These are phyloP conservation scores for Acrossocheilus fasciatus DNA, from an alignment of 2,797 vertebrate genomes.

Conservation along the genomic window DNA sequence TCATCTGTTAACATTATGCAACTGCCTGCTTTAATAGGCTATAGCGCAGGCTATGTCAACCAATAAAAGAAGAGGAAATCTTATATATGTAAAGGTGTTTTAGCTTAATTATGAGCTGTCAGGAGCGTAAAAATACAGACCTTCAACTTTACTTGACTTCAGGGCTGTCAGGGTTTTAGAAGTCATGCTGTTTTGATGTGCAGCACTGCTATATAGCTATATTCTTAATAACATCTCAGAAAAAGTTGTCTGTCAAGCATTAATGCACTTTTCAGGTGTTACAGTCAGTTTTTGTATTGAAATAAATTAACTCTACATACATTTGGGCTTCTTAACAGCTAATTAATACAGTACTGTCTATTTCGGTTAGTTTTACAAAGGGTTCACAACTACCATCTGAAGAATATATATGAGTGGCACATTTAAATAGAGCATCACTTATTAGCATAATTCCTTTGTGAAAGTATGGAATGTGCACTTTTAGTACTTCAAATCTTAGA, in stretches of 20 bases:
- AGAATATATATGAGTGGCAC: background rate
- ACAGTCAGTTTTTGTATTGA: background rate
- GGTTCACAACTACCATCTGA: background rate
- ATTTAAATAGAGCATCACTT: background rate
- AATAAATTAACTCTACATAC: background rate
- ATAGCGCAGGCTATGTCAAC: background rate
- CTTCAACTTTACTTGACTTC: constrained; percentile 4
- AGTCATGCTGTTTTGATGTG: constrained; percentile 34
- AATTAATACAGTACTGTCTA: background rate
- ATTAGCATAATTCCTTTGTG: background rate
- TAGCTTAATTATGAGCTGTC: constrained; percentile 44
- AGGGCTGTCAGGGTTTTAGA: constrained; percentile 9
- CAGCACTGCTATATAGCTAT: background rate
- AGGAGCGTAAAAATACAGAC: constrained; percentile 5
- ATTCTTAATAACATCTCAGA: background rate
- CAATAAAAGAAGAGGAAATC: background rate
- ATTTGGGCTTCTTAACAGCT: background rate
- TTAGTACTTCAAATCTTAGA: background rate
- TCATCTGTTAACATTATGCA: background rate
- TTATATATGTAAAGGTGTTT: constrained; percentile 28
- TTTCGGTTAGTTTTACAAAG: background rate
- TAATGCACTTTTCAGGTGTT: background rate
- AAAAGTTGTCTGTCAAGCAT: constrained; percentile 21
- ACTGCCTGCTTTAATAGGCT: constrained; percentile 23
- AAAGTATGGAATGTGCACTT: background rate